Base-by-base conservation (phyloP, 2,113 vertebrate species). In the Elanoides forficatus region DNA sequence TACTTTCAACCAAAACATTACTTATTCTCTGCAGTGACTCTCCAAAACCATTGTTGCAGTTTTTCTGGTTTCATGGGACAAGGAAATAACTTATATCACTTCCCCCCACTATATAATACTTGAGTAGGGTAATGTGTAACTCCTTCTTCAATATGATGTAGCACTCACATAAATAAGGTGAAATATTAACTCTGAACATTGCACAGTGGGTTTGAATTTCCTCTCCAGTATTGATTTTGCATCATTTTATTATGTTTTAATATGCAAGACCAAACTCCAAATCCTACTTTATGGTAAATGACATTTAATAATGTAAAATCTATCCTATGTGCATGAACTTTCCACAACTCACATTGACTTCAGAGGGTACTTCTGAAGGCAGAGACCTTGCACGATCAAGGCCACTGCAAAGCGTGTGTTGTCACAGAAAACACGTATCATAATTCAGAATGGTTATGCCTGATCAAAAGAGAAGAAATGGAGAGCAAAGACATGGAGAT, bases 351-450 rank as follows among this genome's bases (percentile, higher is more conserved):
- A 0, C 10, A 6, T 7, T 15, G n/a, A 15, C 14, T 59, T 50
- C 63, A 73, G 63, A 30, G 42, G 30, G 26, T 3, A 3, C 30
- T 52, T 34, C 34, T 14, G 65, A 71, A 52, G 25, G 30, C 71
- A 75, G 47, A 72, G 47, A 40, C 26, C 55, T 21, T 52, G 27
- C 26, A 71, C 63, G 29, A 22, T 11, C 42, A 16, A 12, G 2
- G 43, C 7, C 43, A 22, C 25, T 18, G 17, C 29, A 40, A 42
- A 3, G 3, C 0, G 0, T 0, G 6, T 36, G 66, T 12, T 47
- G 29, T 20, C 76, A 20, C 40, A 53, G 29, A 19, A 82, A 45
- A 70, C 4, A 9, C 0, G 6, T 30, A 23, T 13, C 19, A 3
- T 10, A 23, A 10, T 40, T 27, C 78, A 43, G 32, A 67, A 20